A percentile compares a stretch with the other conserved stretches of the same genome.
Evolutionary conservation across 2,888 invertebrate genomes (phyloP).

Genomic region (Trichogramma evanescens): DNA sequence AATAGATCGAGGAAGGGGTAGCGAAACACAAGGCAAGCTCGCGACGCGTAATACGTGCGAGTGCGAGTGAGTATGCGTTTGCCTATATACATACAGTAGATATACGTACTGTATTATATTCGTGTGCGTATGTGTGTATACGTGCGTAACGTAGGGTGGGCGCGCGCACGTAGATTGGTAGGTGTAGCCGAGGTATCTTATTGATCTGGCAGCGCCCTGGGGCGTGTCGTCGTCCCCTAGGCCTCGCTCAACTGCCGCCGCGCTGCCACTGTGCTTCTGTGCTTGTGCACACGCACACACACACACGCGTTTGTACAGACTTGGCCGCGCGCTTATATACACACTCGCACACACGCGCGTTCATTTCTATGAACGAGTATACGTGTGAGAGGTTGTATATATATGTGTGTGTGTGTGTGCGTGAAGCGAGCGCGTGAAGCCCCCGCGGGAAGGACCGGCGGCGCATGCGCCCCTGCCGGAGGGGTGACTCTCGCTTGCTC

Average conservation of each 20-base stretch:
- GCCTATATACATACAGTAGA: too few relatives aligned
- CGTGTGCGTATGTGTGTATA: too few relatives aligned
- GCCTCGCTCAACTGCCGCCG: slow-evolving; percentile 39
- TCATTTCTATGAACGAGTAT: background rate
- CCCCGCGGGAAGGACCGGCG: slow-evolving; percentile 1
- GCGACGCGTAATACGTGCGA: too few relatives aligned
- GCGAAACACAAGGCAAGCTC: too few relatives aligned
- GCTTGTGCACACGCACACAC: too few relatives aligned
- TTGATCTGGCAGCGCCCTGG: slow-evolving; percentile 47
- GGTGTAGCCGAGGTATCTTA: slow-evolving; percentile 45
- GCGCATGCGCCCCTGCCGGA: slow-evolving; percentile 37
- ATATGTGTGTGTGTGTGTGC: background rate
- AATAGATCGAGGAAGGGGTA: too few relatives aligned
- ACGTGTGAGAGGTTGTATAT: background rate
- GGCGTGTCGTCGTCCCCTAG: slow-evolving; percentile 45
- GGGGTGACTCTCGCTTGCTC: slow-evolving; percentile 33
- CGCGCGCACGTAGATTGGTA: slow-evolving; percentile 26
- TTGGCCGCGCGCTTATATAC: too few relatives aligned
- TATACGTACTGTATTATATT: too few relatives aligned
- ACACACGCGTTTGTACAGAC: slow-evolving; percentile 1
- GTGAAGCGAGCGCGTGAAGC: background rate
- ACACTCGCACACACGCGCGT: too few relatives aligned
- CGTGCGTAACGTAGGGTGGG: background rate
- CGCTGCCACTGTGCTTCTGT: slow-evolving; percentile 29
- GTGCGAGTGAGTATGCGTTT: too few relatives aligned